Base-by-base conservation (phyloP, 2,888 invertebrate species). In the Nebria brevicollis region DNA sequence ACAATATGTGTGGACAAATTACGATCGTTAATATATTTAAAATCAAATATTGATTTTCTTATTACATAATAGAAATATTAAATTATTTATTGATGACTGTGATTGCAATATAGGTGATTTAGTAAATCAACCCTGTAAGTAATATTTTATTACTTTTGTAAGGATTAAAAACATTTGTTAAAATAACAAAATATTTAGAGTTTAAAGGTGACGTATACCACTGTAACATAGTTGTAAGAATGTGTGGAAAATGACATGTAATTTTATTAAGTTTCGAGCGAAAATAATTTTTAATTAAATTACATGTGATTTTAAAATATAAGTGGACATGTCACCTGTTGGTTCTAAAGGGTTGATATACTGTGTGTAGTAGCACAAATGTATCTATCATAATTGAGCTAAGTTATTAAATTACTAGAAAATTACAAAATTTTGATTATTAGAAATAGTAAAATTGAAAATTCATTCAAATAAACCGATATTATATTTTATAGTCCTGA, bases 371-470 rank as follows among this genome's bases (percentile, higher is more conserved):
- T 54, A 54, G 54, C 54, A 54, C 54, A 54, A 54, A 54, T 54
- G 8, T 54, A 13, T 54, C 54, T 54, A 54, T 54, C 8, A 54
- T 54, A 54, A 54, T 54, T 54, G 54, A 54, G 54, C 54, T 54
- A 54, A 54, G 54, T 54, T 11, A 7, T 54, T 54, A 54, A 54
- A 54, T 54, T 54, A 54, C 54, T 54, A 54, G 54, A 54, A 54
- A 54, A 54, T 54, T 54, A 54, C 54, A 54, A 54, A 54, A 54
- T 54, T 54, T 54, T 54, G 54, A 54, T 54, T 54, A 54, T 54
- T 54, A 8, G 54, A 8, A 54, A 54, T 54, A 54, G 8, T 5
- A 54, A 54, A 54, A 54, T 11, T 54, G 4, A 54, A 54, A 54
- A 54, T 34, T 34, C 4, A 1, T 34, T 34, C 5, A 34, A 34